Evolutionary conservation across 2,113 vertebrate genomes (phyloP), one percentile per base, ranked within the genome.

Genomic region (Ictalurus punctatus): DNA sequence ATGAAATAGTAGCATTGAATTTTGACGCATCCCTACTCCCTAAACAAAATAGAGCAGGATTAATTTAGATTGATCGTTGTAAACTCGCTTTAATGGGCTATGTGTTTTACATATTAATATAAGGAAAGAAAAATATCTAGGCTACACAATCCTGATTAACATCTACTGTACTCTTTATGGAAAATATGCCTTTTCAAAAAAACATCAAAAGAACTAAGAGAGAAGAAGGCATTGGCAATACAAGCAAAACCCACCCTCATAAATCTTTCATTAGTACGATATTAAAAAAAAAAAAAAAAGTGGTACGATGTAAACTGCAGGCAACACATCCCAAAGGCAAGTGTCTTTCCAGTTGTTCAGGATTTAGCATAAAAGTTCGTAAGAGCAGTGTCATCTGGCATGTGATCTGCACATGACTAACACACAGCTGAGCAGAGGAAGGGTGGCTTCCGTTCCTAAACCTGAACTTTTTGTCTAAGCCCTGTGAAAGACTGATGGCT

Each of bases 321-420:
- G 44, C 34, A 87, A 61, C 40, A 61, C 30, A 54, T 78, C 63
- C 84, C 40, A 34, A 79, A 86, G 27, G 10, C 44, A 37, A 63
- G 48, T 40, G 65, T 34, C 63, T 86, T 88, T 83, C 83, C 4
- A 86, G 86, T 85, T 86, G 58, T 93, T 92, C 94, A 93, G 89
- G 94, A 90, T 94, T 88, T 71, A 69, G 91, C 54, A 84, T 48
- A 59, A 79, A 86, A 52, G 19, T 89, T 96, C 96, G 96, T 95
- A 96, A 97, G 94, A 93, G 79, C 88, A 91, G 83, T 91, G 90
- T 93, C 89, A 86, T 87, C 67, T 86, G 86, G 87, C 98, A 98
- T 97, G 98, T 98, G 98, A 97, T 95, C 96, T 87, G 95, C 97
- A 97, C 97, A 97, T 97, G 98, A 98, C 97, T 94, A 83, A 93